These are phyloP conservation scores for Patiria miniata DNA, from an alignment of 35 echinoderm and acorn worm genomes.

Conservation along the genomic window DNA sequence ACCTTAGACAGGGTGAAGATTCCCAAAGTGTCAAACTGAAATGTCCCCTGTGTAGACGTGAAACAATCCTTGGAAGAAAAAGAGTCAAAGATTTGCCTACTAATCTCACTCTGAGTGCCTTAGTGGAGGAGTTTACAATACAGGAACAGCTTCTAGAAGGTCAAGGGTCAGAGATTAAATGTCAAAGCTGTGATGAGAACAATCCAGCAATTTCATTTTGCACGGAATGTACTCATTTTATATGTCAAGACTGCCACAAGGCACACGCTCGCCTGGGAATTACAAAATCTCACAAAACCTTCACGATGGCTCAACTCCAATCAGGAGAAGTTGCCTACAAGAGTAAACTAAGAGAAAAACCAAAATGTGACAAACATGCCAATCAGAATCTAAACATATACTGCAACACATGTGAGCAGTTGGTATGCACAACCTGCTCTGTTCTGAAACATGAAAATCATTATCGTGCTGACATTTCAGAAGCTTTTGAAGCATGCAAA, in stretches of 20 bases:
- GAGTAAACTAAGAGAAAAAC: slow-evolving; percentile 8
- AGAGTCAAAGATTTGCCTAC: neutral
- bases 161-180: neutral
- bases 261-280: neutral
- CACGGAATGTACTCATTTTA: neutral
- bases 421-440: neutral
- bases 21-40: neutral
- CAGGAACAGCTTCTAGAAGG: neutral
- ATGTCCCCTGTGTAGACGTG: neutral
- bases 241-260: neutral
- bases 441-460: neutral
- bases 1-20: neutral
- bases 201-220: neutral
- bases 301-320: neutral
- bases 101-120: neutral
- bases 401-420: slow-evolving; percentile 7
- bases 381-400: neutral
- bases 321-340: slow-evolving; percentile 11
- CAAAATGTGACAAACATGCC: neutral
- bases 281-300: neutral
- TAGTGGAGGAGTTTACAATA: neutral
- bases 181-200: neutral
- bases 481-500: neutral
- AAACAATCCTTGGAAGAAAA: neutral
- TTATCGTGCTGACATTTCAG: neutral